Evolutionary conservation across 2,113 vertebrate species (phyloP).

Genomic region (Ciconia maguari): DNA sequence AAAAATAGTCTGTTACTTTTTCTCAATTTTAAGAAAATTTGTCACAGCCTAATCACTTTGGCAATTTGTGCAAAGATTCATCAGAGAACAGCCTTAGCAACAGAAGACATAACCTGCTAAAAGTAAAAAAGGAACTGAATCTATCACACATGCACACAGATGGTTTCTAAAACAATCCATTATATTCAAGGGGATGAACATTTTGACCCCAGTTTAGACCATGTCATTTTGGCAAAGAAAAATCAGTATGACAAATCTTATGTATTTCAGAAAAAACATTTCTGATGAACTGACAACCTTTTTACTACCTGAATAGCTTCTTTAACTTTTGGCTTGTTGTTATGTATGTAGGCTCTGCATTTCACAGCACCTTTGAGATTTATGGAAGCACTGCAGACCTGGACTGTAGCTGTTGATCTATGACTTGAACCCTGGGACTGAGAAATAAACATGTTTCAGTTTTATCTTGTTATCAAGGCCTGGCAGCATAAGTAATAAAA

Average conservation of each 20-base stretch:
- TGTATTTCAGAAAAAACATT: background rate
- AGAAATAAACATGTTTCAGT: constrained; percentile 29
- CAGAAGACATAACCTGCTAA: background rate
- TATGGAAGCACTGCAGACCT: constrained; percentile 81
- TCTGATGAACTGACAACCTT: background rate
- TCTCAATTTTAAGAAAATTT: background rate
- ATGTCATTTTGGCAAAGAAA: background rate
- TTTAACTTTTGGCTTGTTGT: constrained; percentile 86
- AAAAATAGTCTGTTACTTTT: background rate
- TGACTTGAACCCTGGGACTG: constrained; percentile 62
- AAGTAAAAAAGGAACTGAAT: background rate
- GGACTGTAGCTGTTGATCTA: constrained; percentile 76
- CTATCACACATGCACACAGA: accelerated
- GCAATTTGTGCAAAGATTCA: background rate
- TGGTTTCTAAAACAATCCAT: background rate
- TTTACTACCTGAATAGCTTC: constrained; percentile 84
- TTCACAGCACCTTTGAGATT: constrained; percentile 83
- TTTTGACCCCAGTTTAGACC: background rate
- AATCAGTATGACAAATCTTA: background rate
- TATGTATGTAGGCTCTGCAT: constrained; percentile 86
- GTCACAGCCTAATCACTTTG: background rate
- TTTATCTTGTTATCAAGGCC: background rate
- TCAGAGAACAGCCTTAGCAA: background rate
- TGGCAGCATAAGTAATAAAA: background rate
- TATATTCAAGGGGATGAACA: background rate